phyloP scores from a whole-genome alignment of 1,140 invertebrate genomes.

The Macrosteles quadrilineatus region DNA sequence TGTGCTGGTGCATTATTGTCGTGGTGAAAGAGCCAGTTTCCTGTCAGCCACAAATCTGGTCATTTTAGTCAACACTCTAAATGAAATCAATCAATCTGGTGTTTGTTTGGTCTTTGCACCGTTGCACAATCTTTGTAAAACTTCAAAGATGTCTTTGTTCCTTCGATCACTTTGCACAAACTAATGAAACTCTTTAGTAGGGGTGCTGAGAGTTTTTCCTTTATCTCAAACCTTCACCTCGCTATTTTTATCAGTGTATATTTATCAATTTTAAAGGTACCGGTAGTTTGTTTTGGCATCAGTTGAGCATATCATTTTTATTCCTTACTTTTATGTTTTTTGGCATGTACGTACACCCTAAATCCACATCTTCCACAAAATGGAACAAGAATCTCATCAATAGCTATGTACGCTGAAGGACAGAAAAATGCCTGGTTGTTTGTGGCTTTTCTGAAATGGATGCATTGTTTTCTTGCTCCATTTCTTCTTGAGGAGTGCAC shows the following conservation, averaged over 20 bases:
- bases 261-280: background rate
- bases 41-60: too few relatives aligned
- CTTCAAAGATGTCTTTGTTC: too few relatives aligned
- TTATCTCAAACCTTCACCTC: background rate
- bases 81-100: too few relatives aligned
- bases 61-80: too few relatives aligned
- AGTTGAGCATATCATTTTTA: slow-evolving; percentile 47
- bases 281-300: slow-evolving; percentile 40
- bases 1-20: too few relatives aligned
- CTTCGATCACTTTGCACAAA: background rate
- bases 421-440: slow-evolving; percentile 42
- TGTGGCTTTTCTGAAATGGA: slow-evolving; percentile 41
- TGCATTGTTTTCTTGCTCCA: slow-evolving; percentile 45
- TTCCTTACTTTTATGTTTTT: slow-evolving; percentile 51
- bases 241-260: background rate
- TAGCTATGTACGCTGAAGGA: slow-evolving; percentile 40
- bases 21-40: too few relatives aligned
- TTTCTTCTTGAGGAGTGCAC: slow-evolving; percentile 28
- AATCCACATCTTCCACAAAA: slow-evolving; percentile 49
- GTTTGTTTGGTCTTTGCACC: too few relatives aligned
- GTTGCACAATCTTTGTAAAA: too few relatives aligned
- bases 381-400: slow-evolving; percentile 47
- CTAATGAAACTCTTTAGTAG: background rate
- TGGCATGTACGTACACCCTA: slow-evolving; percentile 48
- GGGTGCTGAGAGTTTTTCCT: background rate